Conservation (phyloP, 2,113 vertebrate genomes). For the Heterotis niloticus region DNA sequence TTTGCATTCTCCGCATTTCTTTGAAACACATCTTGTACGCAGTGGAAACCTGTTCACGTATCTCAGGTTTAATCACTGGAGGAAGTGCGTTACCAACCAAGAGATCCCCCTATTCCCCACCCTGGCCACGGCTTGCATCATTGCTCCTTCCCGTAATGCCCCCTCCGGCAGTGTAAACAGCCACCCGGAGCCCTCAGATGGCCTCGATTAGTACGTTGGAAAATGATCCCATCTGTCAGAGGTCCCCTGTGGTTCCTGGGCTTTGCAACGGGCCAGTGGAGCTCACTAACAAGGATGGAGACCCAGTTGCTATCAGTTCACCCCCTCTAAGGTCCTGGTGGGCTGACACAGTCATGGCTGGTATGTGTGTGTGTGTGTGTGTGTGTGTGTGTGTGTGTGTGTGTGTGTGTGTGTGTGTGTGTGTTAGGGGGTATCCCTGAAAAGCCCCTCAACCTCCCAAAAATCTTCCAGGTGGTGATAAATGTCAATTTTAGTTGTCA, state of each 20-base stretch:
- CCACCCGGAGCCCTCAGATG: slow-evolving; percentile 59
- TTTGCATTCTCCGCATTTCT: background rate
- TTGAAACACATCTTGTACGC: slow-evolving; percentile 11
- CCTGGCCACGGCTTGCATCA: slow-evolving; percentile 51
- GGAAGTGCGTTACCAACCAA: background rate
- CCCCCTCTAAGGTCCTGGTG: too few species aligned
- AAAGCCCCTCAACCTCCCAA: too few species aligned
- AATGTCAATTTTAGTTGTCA: too few species aligned
- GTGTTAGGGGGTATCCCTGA: too few species aligned
- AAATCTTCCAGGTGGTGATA: too few species aligned
- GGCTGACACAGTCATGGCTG: too few species aligned
- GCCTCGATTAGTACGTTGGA: slow-evolving; percentile 64
- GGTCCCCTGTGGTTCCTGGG: slow-evolving; percentile 42
- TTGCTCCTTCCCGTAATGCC: slow-evolving; percentile 41
- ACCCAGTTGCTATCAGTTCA: background rate
- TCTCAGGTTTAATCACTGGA: background rate
- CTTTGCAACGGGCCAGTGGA: slow-evolving; percentile 64
- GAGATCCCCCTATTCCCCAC: slow-evolving; percentile 37
- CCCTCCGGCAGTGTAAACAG: slow-evolving; percentile 35
- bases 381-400: too few species aligned
- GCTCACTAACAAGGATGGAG: slow-evolving; percentile 63
- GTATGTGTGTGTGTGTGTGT: too few species aligned
- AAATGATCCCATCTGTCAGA: slow-evolving; percentile 65
- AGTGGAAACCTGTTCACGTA: background rate
- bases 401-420: too few species aligned